A percentile compares a stretch with the other conserved stretches of the same genome.
phyloP scores from a whole-genome alignment of 2,113 vertebrate species.

The Vulpes vulpes region DNA sequence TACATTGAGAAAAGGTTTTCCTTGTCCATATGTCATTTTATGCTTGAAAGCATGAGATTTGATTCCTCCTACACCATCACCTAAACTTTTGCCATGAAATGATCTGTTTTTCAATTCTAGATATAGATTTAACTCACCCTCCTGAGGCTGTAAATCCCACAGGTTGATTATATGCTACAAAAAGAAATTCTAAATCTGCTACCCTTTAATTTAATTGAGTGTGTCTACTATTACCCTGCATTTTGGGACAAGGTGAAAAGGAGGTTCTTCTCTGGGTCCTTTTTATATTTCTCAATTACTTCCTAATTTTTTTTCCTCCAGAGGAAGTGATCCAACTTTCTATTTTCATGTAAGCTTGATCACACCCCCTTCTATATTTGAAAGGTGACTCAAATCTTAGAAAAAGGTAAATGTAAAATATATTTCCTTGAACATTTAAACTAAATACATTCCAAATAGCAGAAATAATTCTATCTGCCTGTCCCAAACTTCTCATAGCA shows the following conservation, averaged over 20 bases:
- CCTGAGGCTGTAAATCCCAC: slow-evolving; percentile 19
- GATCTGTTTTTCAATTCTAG: slow-evolving; percentile 62
- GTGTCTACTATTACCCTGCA: slow-evolving; percentile 47
- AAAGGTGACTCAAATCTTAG: slow-evolving; percentile 46
- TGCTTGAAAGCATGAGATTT: not conserved
- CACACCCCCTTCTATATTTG: slow-evolving; percentile 4
- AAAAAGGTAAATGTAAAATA: not conserved
- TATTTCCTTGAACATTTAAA: not conserved
- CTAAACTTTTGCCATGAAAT: slow-evolving; percentile 32
- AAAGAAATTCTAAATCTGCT: slow-evolving; percentile 71
- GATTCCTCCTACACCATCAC: not conserved
- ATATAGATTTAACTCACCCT: slow-evolving; percentile 35
- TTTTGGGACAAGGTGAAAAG: slow-evolving; percentile 76
- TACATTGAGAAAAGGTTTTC: not conserved
- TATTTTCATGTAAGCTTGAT: slow-evolving; percentile 59
- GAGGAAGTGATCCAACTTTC: slow-evolving; percentile 11
- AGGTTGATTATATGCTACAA: slow-evolving; percentile 72
- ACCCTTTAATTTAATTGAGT: slow-evolving; percentile 72
- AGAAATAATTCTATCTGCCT: not conserved
- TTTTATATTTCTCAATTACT: slow-evolving; percentile 74
- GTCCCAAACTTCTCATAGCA: not conserved
- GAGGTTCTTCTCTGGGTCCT: slow-evolving; percentile 28
- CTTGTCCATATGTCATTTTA: not conserved
- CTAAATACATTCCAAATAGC: not conserved
- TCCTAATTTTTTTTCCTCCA: not conserved